Base-by-base conservation (phyloP, 2,888 invertebrate genomes). In the Chirona hameri region DNA sequence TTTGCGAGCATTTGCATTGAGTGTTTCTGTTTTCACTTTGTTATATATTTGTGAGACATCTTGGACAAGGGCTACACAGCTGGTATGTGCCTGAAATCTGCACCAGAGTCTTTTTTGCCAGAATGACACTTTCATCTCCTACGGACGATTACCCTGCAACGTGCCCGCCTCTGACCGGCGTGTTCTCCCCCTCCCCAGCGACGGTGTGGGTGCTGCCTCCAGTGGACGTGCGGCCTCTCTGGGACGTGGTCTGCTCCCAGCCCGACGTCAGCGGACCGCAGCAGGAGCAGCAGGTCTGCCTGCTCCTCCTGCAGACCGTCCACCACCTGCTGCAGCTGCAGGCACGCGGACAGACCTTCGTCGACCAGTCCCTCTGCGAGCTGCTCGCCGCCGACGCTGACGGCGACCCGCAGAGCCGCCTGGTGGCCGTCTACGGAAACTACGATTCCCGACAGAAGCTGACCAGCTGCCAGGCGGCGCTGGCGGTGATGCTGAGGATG, bases 401-500 rank as follows among this genome's bases (percentile, higher is more conserved):
- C 52, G 80, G 80, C 52, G 80, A 80, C 27, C 27, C 48, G 27
- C 52, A 55, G 52, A 9, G 80, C 52, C 80, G 80, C 29, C 52
- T 80, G 80, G 80, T 80, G 55, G 80, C 80, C 76, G 24, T 76
- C 24, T 76, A 76, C 76, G 76, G 76, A 9, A 76, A 76, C 76
- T 46, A 27, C 76, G 46, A 27, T 12, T 3, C 24, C 39, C 76
- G 24, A 0, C 76, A 76, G 76, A 76, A 80, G 55, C 80, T 80
- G 80, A 52, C 80, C 18, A 27, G n/a, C 15, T 80, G 80, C 27
- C 69, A 81, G 72, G 57, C 60, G 81, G 65, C 65, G 48, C 65
- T 72, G 84, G 93, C 93, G 69, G 93, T 95, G 39, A 87, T 94
- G 83, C 92, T 93, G 0, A 91, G 92, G 86, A 90, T 93, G 39